Base-by-base conservation (phyloP, 2,113 vertebrate species). In the Pygoscelis antarcticus region DNA sequence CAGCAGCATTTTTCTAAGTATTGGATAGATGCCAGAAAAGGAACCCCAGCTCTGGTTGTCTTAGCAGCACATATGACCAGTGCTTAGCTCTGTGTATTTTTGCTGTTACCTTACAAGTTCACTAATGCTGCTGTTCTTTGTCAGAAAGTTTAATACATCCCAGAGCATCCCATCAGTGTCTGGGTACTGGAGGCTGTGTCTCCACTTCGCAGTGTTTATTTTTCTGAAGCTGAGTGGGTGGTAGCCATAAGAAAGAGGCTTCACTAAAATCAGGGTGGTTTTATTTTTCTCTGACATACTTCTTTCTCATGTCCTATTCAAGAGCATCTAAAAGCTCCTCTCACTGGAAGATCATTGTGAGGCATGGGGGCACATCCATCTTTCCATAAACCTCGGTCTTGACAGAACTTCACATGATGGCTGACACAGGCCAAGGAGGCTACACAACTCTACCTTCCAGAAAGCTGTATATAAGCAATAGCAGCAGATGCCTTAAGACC, bases 81-180 rank as follows among this genome's bases (percentile, higher is more conserved):
- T 51, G 34, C 86, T 95, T 71, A 89, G 62, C 57, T 84, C 76
- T 91, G 74, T 94, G 49, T 92, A n/a, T 78, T 92, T 91, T 95
- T 95, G 57, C 91, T 83, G 83, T 92, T 96, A 92, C 80, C 74
- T 92, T 60, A 49, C 58, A 84, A 72, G 69, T 84, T 94, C 49
- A 52, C 40, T 93, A 68, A 51, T 90, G 89, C 57, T 94, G 81
- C 93, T 97, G 94, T 49, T 96, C 70, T 93, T 87, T 85, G 89
- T 97, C 91, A 97, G 61, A 79, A 82, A 49, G 34, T 78, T 97
- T 97, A 96, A 96, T 87, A 40, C 16, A 94, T 91, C 70, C 86
- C 94, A 95, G 96, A 84, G 86, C 77, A 92, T 30, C 52, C 82
- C 52, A 46, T 83, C 83, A 47, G 76, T 42, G 69, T 60, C 89